phyloP scores from a whole-genome alignment of 2,888 invertebrate species.

The Agriopis aurantiaria region DNA sequence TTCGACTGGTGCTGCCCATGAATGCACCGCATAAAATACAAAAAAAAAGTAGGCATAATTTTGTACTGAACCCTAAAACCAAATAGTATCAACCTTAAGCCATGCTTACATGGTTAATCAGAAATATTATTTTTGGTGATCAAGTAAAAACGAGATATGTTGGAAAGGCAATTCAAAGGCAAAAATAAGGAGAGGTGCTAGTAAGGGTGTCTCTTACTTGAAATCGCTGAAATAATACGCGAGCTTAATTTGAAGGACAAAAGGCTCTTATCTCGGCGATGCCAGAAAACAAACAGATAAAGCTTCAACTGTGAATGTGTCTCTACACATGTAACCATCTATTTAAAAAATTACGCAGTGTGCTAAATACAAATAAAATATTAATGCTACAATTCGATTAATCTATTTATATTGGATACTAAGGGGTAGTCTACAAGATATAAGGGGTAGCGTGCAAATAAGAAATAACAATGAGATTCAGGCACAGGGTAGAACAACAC shows the following conservation, averaged over 20 bases:
- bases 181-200: conserved; percentile 81
- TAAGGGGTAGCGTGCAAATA: conserved; percentile 63
- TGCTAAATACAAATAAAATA: conserved; percentile 54
- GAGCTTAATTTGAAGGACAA: conserved; percentile 59
- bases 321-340: conserved; percentile 57
- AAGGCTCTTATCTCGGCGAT: conserved; percentile 78
- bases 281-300: conserved; percentile 87
- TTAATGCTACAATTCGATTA: conserved; percentile 51
- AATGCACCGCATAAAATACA: conserved; percentile 66
- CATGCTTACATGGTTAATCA: conserved; percentile 80
- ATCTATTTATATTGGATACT: conserved; percentile 53
- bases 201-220: conserved; percentile 63
- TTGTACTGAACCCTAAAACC: conserved; percentile 57
- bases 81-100: conserved; percentile 66
- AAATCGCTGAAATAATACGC: conserved; percentile 60
- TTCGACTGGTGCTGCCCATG: conserved; percentile 82
- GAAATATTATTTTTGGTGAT: conserved; percentile 63
- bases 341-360: conserved; percentile 57
- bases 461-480: conserved; percentile 57
- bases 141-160: conserved; percentile 55
- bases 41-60: conserved; percentile 54
- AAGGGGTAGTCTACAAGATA: conserved; percentile 48
- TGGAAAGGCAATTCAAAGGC: conserved; percentile 78
- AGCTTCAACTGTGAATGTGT: conserved; percentile 73
- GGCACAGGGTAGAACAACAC: conserved; percentile 59